A percentile compares a stretch with the other conserved stretches of the same genome.
phyloP scores from a whole-genome alignment of 2,113 vertebrate genomes.

The Pterocles gutturalis region DNA sequence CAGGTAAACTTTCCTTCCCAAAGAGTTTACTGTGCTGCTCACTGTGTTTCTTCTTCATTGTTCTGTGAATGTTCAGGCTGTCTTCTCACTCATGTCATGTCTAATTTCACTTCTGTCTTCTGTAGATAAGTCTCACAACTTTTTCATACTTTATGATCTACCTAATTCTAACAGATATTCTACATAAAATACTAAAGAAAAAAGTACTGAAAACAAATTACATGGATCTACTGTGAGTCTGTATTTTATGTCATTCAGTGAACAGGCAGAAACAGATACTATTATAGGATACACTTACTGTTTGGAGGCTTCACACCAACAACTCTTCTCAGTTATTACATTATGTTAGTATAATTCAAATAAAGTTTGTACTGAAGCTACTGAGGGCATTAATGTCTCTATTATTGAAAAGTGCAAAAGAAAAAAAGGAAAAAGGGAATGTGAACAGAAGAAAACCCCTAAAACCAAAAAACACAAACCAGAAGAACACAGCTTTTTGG shows the following conservation, averaged over 20 bases:
- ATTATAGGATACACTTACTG: not conserved
- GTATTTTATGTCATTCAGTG: not conserved
- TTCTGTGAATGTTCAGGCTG: not conserved
- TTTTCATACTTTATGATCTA: not conserved
- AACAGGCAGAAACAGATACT: not conserved
- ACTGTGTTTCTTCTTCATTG: not conserved
- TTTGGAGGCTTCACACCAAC: not conserved
- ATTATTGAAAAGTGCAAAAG: not conserved
- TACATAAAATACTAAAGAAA: not conserved
- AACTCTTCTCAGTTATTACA: not conserved
- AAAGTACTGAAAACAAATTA: not conserved
- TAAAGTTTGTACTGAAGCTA: not conserved
- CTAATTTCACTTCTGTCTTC: not conserved
- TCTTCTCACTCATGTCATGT: not conserved
- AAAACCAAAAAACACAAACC: not conserved
- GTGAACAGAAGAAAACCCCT: accelerated
- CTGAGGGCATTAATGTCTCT: not conserved
- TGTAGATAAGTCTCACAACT: not conserved
- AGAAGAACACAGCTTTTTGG: not conserved
- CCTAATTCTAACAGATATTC: not conserved
- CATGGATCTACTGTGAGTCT: not conserved
- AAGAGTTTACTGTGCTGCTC: not conserved
- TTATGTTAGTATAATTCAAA: not conserved
- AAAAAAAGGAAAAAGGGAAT: not conserved
- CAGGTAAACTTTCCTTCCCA: not conserved